Evolutionary conservation across 2,113 vertebrate genomes (phyloP).

Genomic region (Heloderma charlesbogerti): DNA sequence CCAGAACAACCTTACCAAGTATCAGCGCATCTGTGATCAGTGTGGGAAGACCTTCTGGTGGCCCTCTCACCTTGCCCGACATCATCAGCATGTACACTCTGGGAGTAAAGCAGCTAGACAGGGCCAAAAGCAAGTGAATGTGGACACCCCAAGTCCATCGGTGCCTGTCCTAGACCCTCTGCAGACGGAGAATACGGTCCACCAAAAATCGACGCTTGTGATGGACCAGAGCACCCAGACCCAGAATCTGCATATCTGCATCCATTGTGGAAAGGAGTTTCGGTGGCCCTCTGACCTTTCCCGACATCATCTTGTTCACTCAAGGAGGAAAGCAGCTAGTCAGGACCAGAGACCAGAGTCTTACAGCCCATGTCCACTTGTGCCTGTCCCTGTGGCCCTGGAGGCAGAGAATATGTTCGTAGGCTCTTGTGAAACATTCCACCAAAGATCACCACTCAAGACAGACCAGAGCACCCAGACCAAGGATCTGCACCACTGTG

Average conservation of each 20-base stretch:
- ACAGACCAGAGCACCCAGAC: not conserved
- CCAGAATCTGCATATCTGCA: not conserved
- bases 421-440: not conserved
- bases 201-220: not conserved
- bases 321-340: not conserved
- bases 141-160: not conserved
- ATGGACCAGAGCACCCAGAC: not conserved
- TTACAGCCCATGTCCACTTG: not conserved
- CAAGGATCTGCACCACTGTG: not conserved
- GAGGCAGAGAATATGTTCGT: not conserved
- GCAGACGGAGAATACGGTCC: not conserved
- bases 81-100: not conserved
- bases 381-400: not conserved
- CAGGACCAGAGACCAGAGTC: not conserved
- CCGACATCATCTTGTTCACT: not conserved
- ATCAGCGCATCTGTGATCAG: not conserved
- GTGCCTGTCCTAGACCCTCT: not conserved
- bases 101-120: not conserved
- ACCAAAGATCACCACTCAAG: not conserved
- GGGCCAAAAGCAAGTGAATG: not conserved
- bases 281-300: not conserved
- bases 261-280: not conserved
- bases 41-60: not conserved
- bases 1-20: not conserved
- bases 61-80: not conserved